Base-by-base conservation (phyloP, 2,888 invertebrate genomes). In the Carcina quercana region DNA sequence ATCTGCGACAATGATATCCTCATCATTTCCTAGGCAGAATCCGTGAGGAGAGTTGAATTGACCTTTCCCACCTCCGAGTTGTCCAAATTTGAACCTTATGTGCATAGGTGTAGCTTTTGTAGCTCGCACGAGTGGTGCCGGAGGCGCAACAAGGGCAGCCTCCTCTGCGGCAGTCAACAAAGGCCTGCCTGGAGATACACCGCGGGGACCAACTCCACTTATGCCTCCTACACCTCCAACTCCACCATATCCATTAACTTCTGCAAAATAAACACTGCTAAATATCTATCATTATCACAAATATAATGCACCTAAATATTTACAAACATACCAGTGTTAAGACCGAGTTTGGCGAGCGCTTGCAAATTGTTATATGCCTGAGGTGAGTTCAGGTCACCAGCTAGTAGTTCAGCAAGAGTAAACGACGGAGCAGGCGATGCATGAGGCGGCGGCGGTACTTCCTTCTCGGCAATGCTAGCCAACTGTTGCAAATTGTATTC, bases 11-110 rank as follows among this genome's bases (percentile, higher is more conserved):
- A 97, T 94, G 47, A 98, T 97, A 61, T 97, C 97, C 69, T 97
- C 97, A 59, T 97, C 96, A 31, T 92, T 88, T 19, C 97, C 97
- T 42, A 98, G 87, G 62, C 97, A 98, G 73, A 98, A 98, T 26
- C 97, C 97, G 73, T 98, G 97, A 0, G 97, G 97, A 1, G 97
- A 97, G 78, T 96, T 97, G 60, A 98, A 97, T 76, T 97, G 97
- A 12, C 95, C 94, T 66, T 95, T 95, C 40, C 92, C 92, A 15
- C 95, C 93, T 15, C 97, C 97, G 44, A 97, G 86, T 53, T 95
- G 95, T 7, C 97, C 97, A 74, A 97, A 97, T 78, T 97, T 97
- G 78, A 92, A 94, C 30, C 94, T 87, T 48, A 94, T 93, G 65
- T 94, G 93, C 94, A 94, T 94, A 1, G 93, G 90, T 14, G 92